These are phyloP conservation scores for Lithosia quadra DNA, from an alignment of 2,888 invertebrate genomes.

Conservation along the genomic window DNA sequence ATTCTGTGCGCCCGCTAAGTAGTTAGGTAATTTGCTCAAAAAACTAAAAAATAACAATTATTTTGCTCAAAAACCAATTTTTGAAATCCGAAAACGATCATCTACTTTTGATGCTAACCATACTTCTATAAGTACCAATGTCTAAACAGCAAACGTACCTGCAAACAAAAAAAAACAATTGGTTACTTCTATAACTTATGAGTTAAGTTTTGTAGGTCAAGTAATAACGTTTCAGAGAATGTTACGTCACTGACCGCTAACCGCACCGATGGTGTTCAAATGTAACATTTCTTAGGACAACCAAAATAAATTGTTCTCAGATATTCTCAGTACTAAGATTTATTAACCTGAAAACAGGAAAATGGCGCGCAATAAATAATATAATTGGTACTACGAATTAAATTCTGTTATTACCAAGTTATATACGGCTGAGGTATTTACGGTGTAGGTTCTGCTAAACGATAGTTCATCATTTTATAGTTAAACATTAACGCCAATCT, in stretches of 20 bases:
- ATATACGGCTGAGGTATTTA: too few species aligned
- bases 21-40: too few species aligned
- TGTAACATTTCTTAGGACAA: conserved; percentile 14
- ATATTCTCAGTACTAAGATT: conserved; percentile 17
- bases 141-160: conserved; percentile 42
- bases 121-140: neutral
- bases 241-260: conserved; percentile 44
- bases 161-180: conserved; percentile 43
- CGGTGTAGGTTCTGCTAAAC: too few species aligned
- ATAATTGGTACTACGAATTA: neutral
- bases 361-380: neutral
- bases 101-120: neutral
- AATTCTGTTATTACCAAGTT: too few species aligned
- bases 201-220: conserved; percentile 45
- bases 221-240: conserved; percentile 38
- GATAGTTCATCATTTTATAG: too few species aligned
- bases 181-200: conserved; percentile 31
- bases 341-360: conserved; percentile 14
- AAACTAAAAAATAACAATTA: too few species aligned
- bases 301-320: conserved; percentile 13
- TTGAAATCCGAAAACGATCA: too few species aligned
- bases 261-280: conserved; percentile 25
- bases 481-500: too few species aligned
- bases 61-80: too few species aligned
- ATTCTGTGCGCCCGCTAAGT: too few species aligned